These are phyloP conservation scores for Danio choprae DNA, from an alignment of 2,797 vertebrate genomes.

Conservation along the genomic window DNA sequence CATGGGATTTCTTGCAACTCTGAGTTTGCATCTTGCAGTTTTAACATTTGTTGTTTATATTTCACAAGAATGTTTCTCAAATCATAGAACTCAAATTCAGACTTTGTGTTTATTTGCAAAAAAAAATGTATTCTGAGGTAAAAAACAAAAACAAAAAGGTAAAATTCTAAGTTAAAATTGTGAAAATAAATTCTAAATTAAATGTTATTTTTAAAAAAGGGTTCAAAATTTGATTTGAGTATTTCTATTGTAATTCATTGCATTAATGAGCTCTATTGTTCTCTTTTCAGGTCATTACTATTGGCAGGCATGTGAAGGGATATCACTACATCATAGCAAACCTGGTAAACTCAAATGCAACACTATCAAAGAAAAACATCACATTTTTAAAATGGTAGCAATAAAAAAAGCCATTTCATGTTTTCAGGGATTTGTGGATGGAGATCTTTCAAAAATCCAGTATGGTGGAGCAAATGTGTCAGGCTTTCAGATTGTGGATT, in stretches of 20 bases:
- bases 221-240: no score
- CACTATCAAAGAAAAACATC: neutral
- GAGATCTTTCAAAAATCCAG: conserved; percentile 97
- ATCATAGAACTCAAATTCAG: no score
- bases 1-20: no score
- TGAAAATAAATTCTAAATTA: no score
- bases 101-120: no score
- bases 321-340: conserved; percentile 99
- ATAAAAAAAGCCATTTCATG: neutral
- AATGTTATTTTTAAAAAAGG: no score
- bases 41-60: no score
- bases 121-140: no score
- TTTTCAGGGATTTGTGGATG: conserved; percentile 94
- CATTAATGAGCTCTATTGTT: neutral
- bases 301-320: conserved; percentile 97
- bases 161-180: no score
- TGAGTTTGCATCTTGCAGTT: no score
- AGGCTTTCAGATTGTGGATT: conserved; percentile 99
- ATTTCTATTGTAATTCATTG: neutral
- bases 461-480: conserved; percentile 98
- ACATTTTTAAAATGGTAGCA: neutral
- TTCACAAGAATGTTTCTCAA: no score
- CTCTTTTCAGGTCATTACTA: conserved; percentile 90
- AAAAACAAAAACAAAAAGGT: no score
- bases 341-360: conserved; percentile 82